Percentiles rank a stretch among this genome's conserved stretches.
phyloP scores from a whole-genome alignment of 2,113 vertebrate species.

The Leptobrachium ailaonicum region DNA sequence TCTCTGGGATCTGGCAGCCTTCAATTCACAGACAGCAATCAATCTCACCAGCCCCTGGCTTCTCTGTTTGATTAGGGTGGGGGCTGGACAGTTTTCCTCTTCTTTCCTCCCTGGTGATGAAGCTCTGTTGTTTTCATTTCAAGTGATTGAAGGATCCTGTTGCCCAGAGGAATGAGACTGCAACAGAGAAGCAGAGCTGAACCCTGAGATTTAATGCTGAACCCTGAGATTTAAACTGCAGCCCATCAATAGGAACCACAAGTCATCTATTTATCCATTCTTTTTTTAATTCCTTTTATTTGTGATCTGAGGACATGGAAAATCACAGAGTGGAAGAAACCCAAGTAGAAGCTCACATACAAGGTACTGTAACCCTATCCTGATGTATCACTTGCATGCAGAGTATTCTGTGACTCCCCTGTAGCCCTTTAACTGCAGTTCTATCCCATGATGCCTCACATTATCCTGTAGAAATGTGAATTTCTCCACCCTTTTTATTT shows the following conservation, averaged over 20 bases:
- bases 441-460: no score
- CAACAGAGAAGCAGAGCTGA: not conserved
- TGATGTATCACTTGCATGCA: not conserved
- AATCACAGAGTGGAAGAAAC: not conserved
- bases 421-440: not conserved
- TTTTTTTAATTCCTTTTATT: no score
- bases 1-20: not conserved
- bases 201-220: not conserved
- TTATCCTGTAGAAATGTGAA: no score
- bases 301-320: slow-evolving; percentile 28
- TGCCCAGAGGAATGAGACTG: slow-evolving; percentile 39
- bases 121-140: not conserved
- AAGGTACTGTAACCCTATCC: slow-evolving; percentile 8
- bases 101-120: slow-evolving; percentile 38
- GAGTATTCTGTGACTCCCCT: no score
- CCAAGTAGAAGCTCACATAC: not conserved
- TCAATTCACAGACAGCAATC: not conserved
- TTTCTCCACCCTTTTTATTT: no score
- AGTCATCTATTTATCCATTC: not conserved
- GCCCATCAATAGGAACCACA: not conserved
- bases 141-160: slow-evolving; percentile 25
- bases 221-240: not conserved
- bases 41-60: slow-evolving; percentile 41
- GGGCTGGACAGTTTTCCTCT: slow-evolving; percentile 14
- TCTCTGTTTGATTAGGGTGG: slow-evolving; percentile 21